Percentiles rank a stretch among this genome's conserved stretches.
Evolutionary conservation across 30 jellyfish, hydroid and myxozoan genomes (phyloP).

Genomic region (Aurelia aurita complex sp. Pacific): DNA sequence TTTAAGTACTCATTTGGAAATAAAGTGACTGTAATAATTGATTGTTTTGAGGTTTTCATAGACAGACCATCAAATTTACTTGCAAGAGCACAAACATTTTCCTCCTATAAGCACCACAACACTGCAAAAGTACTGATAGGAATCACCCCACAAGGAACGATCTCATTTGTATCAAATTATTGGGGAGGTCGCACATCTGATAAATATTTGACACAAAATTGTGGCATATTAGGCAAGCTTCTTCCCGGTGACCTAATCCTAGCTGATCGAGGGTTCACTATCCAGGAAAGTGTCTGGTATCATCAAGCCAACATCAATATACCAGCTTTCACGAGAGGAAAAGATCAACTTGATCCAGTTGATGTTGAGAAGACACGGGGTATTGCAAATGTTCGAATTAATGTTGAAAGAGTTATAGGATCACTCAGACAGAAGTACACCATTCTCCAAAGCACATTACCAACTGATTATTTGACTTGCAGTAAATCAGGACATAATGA

Average conservation of each 20-base stretch:
- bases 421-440: conserved; percentile 25
- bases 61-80: conserved; percentile 45
- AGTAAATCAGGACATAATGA: conserved; percentile 4
- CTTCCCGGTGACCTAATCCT: conserved; percentile 31
- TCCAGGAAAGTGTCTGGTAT: conserved; percentile 30
- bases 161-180: conserved; percentile 19
- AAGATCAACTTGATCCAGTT: conserved; percentile 48
- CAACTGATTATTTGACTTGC: conserved; percentile 3
- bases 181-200: conserved; percentile 57
- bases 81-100: conserved; percentile 66
- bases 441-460: conserved; percentile 16
- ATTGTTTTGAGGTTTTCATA: conserved; percentile 57
- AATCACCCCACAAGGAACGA: conserved; percentile 38
- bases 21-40: conserved; percentile 20
- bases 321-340: conserved; percentile 53
- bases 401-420: conserved; percentile 34
- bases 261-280: conserved; percentile 57
- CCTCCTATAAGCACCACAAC: conserved; percentile 39
- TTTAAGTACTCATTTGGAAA: conserved; percentile 28
- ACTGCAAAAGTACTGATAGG: conserved; percentile 34
- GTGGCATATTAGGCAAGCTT: conserved; percentile 31
- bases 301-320: conserved; percentile 29
- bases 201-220: conserved; percentile 30
- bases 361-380: conserved; percentile 41
- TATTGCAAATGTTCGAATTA: conserved; percentile 37